phyloP scores from a whole-genome alignment of 2,888 invertebrate species.

The Leptothorax acervorum region DNA sequence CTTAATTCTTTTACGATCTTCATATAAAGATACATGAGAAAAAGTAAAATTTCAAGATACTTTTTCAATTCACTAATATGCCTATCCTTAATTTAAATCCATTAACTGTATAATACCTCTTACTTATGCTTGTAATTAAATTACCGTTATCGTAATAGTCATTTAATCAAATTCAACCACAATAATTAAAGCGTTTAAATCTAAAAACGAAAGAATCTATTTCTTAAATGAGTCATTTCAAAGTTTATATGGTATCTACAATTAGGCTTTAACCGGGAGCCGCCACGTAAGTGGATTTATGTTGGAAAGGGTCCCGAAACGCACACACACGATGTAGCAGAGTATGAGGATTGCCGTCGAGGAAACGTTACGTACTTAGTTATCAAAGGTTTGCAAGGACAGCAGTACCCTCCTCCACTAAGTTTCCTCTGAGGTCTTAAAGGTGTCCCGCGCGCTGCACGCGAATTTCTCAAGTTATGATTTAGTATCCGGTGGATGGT shows the following conservation, averaged over 20 bases:
- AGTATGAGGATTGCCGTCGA: slow-evolving; percentile 29
- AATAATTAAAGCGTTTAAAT: not conserved
- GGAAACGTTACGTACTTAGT: slow-evolving; percentile 72
- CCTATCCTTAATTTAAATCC: not conserved
- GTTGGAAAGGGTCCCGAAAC: slow-evolving; percentile 5
- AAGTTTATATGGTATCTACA: slow-evolving; percentile 27
- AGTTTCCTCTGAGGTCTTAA: slow-evolving; percentile 81
- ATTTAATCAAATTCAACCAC: not conserved
- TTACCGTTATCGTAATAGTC: not conserved
- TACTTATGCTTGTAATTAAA: not conserved
- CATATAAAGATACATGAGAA: not conserved
- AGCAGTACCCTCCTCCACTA: slow-evolving; percentile 71
- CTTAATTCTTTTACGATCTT: not conserved
- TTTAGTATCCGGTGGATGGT: slow-evolving; percentile 79
- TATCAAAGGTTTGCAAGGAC: slow-evolving; percentile 81
- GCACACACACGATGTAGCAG: slow-evolving; percentile 1
- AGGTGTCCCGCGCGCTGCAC: slow-evolving; percentile 79
- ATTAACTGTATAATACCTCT: not conserved
- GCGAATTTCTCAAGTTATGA: slow-evolving; percentile 84
- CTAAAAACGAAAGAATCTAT: not conserved
- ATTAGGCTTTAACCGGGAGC: slow-evolving; percentile 31
- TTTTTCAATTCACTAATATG: not conserved
- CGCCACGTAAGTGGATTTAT: slow-evolving; percentile 38
- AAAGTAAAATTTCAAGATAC: not conserved
- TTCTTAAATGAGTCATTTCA: slow-evolving; percentile 3